Base-by-base conservation (phyloP, 1,140 invertebrate species). In the Leptinotarsa defecta region DNA sequence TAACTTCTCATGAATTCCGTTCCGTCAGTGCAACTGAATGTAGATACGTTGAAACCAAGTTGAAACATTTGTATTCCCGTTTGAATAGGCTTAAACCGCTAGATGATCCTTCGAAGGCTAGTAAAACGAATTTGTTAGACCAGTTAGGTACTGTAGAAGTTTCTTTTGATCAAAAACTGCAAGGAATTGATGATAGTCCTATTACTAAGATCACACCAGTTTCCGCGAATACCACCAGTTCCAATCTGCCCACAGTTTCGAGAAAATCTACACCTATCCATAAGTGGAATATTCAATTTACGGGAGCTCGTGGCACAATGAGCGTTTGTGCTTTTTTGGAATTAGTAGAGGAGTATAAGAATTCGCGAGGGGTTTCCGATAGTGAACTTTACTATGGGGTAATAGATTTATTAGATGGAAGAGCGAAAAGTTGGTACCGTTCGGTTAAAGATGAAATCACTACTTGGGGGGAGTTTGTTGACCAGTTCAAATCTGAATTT, bases 271-370 rank as follows among this genome's bases (percentile, higher is more conserved):
- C 49, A 2, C 49, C 49, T 15, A 17, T 13, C 4, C 13, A 57
- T 57, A 57, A 57, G n/a, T 57, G 49, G 49, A 57, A 57, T n/a
- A 57, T 57, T 57, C 13, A 57, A 57, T 57, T 57, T 11, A 57
- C 49, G 49, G 4, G 11, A 13, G 49, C 49, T 57, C 13, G 49
- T 13, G 49, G 49, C 3, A 57, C 49, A 15, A 57, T 57, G 49
- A 57, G 49, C n/a, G 49, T 57, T n/a, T n/a, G 49, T n/a, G 49
- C 49, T 13, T 57, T n/a, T 13, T 57, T 13, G 49, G 49, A 57
- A n/a, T n/a, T 13, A 13, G 49, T 57, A n/a, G 49, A 57, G 4
- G 49, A 57, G 13, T 57, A 13, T 4, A 17, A 57, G 11, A n/a
- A 22, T 22, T 22, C 20, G 20, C 20, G 20, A 22, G 1, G 20